Conservation (phyloP, 2,797 vertebrate species). For the Orientallactaga sibirica region DNA sequence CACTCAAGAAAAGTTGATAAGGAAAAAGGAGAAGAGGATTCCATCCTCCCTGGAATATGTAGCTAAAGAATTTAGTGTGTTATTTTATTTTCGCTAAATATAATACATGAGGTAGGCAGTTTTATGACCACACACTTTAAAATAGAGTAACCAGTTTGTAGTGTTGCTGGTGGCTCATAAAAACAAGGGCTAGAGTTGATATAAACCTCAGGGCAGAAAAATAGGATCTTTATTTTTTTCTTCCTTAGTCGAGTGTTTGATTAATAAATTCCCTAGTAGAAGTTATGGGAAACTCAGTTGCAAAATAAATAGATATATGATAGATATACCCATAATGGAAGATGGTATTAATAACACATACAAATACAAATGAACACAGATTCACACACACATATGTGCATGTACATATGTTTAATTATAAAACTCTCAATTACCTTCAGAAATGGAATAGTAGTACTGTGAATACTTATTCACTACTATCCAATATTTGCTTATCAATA, state of each 20-base stretch:
- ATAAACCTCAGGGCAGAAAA: background rate
- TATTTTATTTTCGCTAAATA: slow-evolving; percentile 5
- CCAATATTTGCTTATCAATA: background rate
- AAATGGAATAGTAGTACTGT: background rate
- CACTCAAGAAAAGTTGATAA: too few relatives aligned
- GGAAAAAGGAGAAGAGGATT: background rate
- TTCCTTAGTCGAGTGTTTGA: background rate
- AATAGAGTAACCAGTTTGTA: background rate
- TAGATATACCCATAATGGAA: background rate
- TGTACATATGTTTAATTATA: background rate
- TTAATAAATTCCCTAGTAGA: slow-evolving; percentile 12
- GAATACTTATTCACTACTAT: background rate
- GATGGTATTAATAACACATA: background rate
- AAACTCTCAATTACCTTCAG: background rate
- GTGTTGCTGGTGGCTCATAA: background rate
- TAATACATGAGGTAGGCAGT: background rate
- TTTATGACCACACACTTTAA: background rate
- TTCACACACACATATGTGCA: background rate
- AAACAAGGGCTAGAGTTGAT: background rate
- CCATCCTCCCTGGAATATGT: background rate
- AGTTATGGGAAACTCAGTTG: background rate
- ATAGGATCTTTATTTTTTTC: background rate
- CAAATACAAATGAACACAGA: background rate
- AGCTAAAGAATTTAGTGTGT: background rate
- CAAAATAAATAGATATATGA: background rate